phyloP scores from a whole-genome alignment of 1,140 invertebrate genomes.

The Cydia amplana region DNA sequence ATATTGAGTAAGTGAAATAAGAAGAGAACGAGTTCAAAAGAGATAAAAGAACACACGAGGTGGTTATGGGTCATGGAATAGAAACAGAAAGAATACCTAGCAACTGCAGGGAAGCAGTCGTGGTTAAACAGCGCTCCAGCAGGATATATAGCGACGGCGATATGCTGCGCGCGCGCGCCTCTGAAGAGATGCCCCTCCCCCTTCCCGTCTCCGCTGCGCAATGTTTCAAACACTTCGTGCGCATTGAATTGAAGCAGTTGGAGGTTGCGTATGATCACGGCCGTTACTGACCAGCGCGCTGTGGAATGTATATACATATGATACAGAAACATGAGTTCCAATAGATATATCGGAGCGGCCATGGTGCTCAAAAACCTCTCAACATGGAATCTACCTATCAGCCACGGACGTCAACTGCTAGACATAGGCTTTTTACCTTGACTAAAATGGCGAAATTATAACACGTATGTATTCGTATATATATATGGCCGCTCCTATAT shows the following conservation, averaged over 20 bases:
- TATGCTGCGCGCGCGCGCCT: conserved; percentile 80
- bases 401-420: too few relatives aligned
- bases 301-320: conserved; percentile 67
- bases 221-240: conserved; percentile 91
- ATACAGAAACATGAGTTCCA: too few relatives aligned
- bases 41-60: too few relatives aligned
- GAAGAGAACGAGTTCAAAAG: too few relatives aligned
- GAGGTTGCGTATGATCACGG: conserved; percentile 86
- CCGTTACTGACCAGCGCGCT: conserved; percentile 81
- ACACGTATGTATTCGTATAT: too few relatives aligned
- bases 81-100: conserved; percentile 79
- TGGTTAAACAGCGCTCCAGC: conserved; percentile 93
- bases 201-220: conserved; percentile 53
- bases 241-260: conserved; percentile 94
- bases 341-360: too few relatives aligned
- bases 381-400: too few relatives aligned
- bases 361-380: too few relatives aligned
- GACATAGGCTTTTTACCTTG: too few relatives aligned
- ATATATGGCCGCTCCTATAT: too few relatives aligned
- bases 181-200: conserved; percentile 74
- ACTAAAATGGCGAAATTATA: too few relatives aligned
- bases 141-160: conserved; percentile 91
- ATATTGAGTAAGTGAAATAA: neutral
- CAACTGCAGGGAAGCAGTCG: conserved; percentile 90
- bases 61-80: too few relatives aligned